Conservation (phyloP, 2,888 invertebrate species). For the Trachelus tabidus region DNA sequence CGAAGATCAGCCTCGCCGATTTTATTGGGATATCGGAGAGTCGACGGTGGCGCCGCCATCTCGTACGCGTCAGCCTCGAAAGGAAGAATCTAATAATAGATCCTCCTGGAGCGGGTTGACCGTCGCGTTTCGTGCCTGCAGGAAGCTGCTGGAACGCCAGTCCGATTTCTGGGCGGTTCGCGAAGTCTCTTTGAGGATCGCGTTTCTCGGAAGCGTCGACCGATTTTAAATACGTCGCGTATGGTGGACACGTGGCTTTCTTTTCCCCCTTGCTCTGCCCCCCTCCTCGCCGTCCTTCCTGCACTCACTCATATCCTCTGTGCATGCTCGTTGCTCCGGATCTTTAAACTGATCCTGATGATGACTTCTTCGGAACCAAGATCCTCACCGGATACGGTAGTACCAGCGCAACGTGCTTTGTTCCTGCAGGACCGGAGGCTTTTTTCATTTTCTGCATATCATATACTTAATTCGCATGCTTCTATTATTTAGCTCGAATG, state of each 20-base stretch:
- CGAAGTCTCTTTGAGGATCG: conserved; percentile 50
- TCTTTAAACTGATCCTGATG: too few relatives aligned
- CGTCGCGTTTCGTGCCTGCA: conserved; percentile 11
- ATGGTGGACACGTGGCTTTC: conserved; percentile 8
- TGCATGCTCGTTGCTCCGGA: too few relatives aligned
- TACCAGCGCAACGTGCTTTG: too few relatives aligned
- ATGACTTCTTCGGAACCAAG: too few relatives aligned
- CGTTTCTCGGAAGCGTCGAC: conserved; percentile 52
- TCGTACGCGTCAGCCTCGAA: conserved; percentile 6
- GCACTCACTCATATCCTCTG: neutral
- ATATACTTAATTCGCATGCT: too few relatives aligned
- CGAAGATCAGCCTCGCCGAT: too few relatives aligned
- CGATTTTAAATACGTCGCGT: conserved; percentile 53
- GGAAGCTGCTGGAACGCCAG: conserved; percentile 52
- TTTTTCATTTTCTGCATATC: too few relatives aligned
- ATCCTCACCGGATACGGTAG: too few relatives aligned
- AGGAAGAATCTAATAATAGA: conserved; percentile 44
- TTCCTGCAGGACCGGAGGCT: too few relatives aligned
- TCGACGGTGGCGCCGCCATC: too few relatives aligned
- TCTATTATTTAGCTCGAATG: too few relatives aligned
- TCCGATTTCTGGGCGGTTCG: conserved; percentile 40
- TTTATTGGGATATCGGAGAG: too few relatives aligned
- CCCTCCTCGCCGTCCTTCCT: neutral
- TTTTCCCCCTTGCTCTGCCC: neutral
- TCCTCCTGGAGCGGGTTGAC: conserved; percentile 3